These are phyloP conservation scores for Lasiommata megera DNA, from an alignment of 2,888 invertebrate species.

Conservation along the genomic window DNA sequence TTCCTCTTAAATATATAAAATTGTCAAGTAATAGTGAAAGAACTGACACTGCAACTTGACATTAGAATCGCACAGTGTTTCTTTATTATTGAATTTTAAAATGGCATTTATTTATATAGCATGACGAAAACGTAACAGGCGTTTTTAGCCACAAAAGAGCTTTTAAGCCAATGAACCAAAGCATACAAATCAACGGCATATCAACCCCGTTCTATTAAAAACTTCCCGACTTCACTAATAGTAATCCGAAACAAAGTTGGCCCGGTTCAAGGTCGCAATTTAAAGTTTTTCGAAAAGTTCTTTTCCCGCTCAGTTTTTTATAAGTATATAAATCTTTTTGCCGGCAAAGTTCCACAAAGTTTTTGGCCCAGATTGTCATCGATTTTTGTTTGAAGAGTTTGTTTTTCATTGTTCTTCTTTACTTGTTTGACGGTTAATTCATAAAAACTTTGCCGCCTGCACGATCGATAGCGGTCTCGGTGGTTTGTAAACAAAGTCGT, in stretches of 20 bases:
- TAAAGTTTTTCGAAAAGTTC: conserved; percentile 82
- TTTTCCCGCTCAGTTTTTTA: conserved; percentile 79
- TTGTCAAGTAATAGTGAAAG: too few species aligned
- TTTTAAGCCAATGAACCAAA: conserved; percentile 14
- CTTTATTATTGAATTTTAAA: background rate
- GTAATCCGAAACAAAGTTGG: conserved; percentile 79
- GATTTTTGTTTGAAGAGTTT: conserved; percentile 82
- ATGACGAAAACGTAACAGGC: background rate
- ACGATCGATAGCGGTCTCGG: conserved; percentile 69
- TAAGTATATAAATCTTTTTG: conserved; percentile 82
- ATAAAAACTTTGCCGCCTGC: conserved; percentile 78
- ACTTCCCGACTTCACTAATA: conserved; percentile 73
- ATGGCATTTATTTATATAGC: too few species aligned
- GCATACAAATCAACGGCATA: conserved; percentile 35
- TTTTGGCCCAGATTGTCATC: conserved; percentile 82
- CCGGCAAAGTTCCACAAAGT: conserved; percentile 76
- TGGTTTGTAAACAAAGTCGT: conserved; percentile 65
- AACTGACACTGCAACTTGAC: background rate
- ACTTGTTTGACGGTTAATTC: conserved; percentile 82
- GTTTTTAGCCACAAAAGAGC: background rate
- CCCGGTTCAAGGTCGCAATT: conserved; percentile 82
- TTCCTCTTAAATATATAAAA: too few species aligned
- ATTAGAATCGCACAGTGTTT: background rate
- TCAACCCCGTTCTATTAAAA: conserved; percentile 70
- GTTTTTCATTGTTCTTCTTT: conserved; percentile 82